phyloP scores from a whole-genome alignment of 2,888 invertebrate genomes.

The Chymomyza fuscimana region DNA sequence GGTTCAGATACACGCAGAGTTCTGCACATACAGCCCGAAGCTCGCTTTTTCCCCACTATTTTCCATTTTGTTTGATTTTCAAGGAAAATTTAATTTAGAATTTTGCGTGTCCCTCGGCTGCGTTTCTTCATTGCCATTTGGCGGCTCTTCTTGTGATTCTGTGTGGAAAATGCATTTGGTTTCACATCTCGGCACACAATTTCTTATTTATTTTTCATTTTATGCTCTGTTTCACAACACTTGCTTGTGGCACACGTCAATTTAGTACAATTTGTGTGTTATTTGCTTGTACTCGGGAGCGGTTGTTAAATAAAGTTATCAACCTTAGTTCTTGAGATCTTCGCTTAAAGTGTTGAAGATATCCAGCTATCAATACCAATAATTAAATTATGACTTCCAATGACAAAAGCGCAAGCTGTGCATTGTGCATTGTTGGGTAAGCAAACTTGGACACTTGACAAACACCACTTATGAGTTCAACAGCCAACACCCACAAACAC shows the following conservation, averaged over 20 bases:
- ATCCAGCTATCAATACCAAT: too few relatives aligned
- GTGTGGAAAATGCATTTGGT: slow-evolving; percentile 56
- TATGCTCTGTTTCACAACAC: slow-evolving; percentile 60
- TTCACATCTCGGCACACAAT: slow-evolving; percentile 43
- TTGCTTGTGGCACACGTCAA: slow-evolving; percentile 62
- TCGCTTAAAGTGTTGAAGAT: too few relatives aligned
- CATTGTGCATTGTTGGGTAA: neutral
- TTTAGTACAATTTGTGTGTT: slow-evolving; percentile 32
- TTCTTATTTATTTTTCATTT: slow-evolving; percentile 72
- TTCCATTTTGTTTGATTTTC: slow-evolving; percentile 64
- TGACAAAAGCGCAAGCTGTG: neutral
- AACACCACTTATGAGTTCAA: slow-evolving; percentile 30
- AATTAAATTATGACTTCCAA: too few relatives aligned
- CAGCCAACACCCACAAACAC: slow-evolving; percentile 24
- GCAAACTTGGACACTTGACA: slow-evolving; percentile 1
- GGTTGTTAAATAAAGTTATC: too few relatives aligned
- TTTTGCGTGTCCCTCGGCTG: slow-evolving; percentile 31
- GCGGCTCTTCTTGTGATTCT: neutral
- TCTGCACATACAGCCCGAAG: too few relatives aligned
- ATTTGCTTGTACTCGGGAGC: too few relatives aligned
- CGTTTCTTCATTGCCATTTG: neutral
- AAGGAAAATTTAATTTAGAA: slow-evolving; percentile 64
- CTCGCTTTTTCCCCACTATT: slow-evolving; percentile 16
- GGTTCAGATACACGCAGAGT: neutral
- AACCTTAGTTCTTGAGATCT: too few relatives aligned